Evolutionary conservation across 2,888 invertebrate species (phyloP).

Genomic region (Antitype chi): DNA sequence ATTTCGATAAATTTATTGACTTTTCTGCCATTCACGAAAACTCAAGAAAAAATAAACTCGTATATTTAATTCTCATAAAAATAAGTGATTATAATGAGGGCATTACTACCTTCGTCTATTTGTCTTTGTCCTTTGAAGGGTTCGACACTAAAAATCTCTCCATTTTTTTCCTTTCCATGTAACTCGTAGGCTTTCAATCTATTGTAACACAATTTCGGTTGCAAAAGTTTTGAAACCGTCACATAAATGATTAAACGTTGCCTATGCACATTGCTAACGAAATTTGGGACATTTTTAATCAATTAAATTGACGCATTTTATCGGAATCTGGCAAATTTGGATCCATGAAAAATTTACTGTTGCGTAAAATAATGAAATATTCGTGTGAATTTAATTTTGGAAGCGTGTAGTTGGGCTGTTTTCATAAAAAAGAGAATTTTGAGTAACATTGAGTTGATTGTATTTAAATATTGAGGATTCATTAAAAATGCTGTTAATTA

Average conservation of each 20-base stretch:
- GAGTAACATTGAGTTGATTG: too few relatives aligned
- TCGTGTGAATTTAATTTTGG: too few relatives aligned
- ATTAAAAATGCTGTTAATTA: too few relatives aligned
- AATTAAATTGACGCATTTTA: neutral
- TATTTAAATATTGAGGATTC: too few relatives aligned
- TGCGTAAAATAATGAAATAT: too few relatives aligned
- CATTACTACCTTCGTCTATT: too few relatives aligned
- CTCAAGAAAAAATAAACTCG: neutral
- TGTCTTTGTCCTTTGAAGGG: too few relatives aligned
- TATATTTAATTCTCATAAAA: neutral
- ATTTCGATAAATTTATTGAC: too few relatives aligned
- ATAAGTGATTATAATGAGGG: neutral
- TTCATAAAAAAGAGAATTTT: too few relatives aligned
- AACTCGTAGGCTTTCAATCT: neutral
- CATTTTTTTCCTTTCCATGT: neutral
- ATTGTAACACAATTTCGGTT: conserved; percentile 8
- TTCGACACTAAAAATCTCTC: neutral
- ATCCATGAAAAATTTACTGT: neutral
- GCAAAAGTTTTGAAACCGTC: neutral
- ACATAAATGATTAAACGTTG: neutral
- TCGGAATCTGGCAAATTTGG: neutral
- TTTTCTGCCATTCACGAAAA: neutral
- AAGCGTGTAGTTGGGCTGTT: too few relatives aligned
- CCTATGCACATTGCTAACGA: neutral
- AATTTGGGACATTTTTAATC: conserved; percentile 4